Conservation (phyloP, 2,797 vertebrate species). For the Spea hammondii region DNA sequence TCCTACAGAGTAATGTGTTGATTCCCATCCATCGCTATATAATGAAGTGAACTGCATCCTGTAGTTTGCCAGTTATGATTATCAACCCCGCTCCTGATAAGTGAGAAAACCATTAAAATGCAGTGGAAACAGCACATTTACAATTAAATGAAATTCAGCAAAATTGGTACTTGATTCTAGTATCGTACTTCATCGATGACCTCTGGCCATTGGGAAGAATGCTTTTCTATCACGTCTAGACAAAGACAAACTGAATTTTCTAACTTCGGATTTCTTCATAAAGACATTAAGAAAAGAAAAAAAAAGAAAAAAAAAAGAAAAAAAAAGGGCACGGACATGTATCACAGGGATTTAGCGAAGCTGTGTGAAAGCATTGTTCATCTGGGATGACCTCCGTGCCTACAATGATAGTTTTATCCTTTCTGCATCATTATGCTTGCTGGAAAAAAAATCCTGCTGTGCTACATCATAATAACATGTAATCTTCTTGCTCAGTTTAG, state of each 20-base stretch:
- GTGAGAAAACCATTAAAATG: constrained; percentile 2
- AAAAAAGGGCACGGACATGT: constrained; percentile 45
- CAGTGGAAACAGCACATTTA: neutral
- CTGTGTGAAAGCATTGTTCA: constrained; percentile 62
- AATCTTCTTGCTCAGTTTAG: constrained; percentile 76
- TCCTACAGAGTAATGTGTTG: neutral
- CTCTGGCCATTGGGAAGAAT: constrained; percentile 6
- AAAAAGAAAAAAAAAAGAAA: constrained; percentile 51
- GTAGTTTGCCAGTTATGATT: neutral
- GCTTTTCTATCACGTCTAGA: constrained; percentile 42
- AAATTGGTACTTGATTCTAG: constrained; percentile 2
- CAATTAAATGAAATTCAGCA: neutral
- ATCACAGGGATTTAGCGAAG: constrained; percentile 54
- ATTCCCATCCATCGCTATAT: neutral
- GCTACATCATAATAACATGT: constrained; percentile 72
- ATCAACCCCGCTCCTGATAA: neutral
- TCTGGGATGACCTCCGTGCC: constrained; percentile 64
- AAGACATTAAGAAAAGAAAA: constrained; percentile 55
- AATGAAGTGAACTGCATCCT: neutral
- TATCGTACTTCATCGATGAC: constrained; percentile 11
- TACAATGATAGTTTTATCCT: constrained; percentile 68
- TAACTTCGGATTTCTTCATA: constrained; percentile 46
- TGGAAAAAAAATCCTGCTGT: constrained; percentile 67
- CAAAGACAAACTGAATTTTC: constrained; percentile 36
- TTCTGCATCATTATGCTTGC: constrained; percentile 70